Evolutionary conservation across 2,113 vertebrate species (phyloP).

Genomic region (Cyphomyrus plagiostoma): DNA sequence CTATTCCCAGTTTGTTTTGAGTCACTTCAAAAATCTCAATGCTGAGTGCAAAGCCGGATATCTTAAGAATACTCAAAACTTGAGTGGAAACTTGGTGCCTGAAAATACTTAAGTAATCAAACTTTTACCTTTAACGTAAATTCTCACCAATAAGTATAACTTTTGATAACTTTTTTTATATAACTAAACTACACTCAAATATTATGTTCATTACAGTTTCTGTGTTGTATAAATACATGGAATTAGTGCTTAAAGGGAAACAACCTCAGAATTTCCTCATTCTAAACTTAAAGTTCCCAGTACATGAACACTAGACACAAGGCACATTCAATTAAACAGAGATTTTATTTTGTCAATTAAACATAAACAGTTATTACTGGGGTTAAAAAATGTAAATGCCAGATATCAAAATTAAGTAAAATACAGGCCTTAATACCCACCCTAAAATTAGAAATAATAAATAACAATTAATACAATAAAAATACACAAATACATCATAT

Average conservation of each 20-base stretch:
- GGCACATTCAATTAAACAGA: not conserved
- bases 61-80: not conserved
- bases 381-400: not conserved
- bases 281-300: not conserved
- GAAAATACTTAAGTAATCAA: not conserved
- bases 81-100: not conserved
- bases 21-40: not conserved
- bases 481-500: not conserved
- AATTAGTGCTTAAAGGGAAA: not conserved
- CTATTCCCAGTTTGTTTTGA: not conserved
- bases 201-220: not conserved
- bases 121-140: not conserved
- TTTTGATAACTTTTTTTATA: not conserved
- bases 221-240: not conserved
- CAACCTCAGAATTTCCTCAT: not conserved
- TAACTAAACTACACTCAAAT: not conserved
- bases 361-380: not conserved
- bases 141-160: not conserved
- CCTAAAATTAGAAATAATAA: not conserved
- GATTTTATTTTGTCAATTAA: not conserved
- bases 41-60: not conserved
- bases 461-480: not conserved
- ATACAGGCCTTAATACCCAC: not conserved
- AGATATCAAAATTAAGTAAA: not conserved
- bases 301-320: not conserved